Conservation (phyloP, 2,797 vertebrate genomes). For the Argya squamiceps region DNA sequence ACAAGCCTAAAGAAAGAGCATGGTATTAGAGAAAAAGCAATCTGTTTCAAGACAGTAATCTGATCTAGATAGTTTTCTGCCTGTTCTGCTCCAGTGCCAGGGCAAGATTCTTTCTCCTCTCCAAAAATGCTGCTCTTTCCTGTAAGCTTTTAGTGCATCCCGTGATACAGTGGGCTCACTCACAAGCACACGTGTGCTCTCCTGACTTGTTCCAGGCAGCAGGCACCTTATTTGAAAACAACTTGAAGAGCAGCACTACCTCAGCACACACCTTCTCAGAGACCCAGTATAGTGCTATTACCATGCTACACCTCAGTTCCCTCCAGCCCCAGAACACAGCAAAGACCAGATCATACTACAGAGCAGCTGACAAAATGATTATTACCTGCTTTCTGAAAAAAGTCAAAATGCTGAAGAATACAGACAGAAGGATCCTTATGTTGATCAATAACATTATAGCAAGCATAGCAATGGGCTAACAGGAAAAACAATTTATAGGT, state of each 20-base stretch:
- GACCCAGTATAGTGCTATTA: neutral
- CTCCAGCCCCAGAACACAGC: neutral
- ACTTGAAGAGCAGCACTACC: neutral
- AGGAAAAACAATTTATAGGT: neutral
- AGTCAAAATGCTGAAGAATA: neutral
- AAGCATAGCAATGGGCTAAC: neutral
- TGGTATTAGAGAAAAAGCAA: slow-evolving; percentile 59
- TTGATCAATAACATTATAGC: neutral
- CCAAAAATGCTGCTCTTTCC: slow-evolving; percentile 52
- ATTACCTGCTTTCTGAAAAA: neutral
- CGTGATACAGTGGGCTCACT: neutral
- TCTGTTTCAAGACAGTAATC: slow-evolving; percentile 68
- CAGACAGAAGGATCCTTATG: neutral
- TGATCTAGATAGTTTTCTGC: slow-evolving; percentile 45
- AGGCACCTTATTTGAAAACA: neutral
- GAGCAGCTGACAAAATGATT: neutral
- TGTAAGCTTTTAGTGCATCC: neutral
- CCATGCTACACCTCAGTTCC: neutral
- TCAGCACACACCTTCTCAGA: neutral
- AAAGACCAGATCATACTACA: neutral
- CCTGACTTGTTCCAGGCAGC: neutral
- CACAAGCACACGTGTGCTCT: neutral
- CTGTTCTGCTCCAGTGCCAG: slow-evolving; percentile 43
- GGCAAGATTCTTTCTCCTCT: slow-evolving; percentile 26
- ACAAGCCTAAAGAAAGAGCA: slow-evolving; percentile 65